These are phyloP conservation scores for Salminus brasiliensis DNA, from an alignment of 2,113 vertebrate genomes.

Conservation along the genomic window DNA sequence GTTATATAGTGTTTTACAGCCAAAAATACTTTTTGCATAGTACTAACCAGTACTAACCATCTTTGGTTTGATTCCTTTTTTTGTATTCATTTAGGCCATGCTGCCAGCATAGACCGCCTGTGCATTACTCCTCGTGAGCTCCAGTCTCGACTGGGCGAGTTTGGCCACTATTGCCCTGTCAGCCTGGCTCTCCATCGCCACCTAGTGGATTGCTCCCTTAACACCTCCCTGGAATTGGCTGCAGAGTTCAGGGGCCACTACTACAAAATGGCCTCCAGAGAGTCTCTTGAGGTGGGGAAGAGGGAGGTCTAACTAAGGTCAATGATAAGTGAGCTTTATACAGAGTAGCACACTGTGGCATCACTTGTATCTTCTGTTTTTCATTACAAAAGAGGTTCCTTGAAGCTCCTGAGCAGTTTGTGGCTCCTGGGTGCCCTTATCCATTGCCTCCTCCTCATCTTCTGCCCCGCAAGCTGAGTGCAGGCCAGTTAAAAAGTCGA, in stretches of 20 bases:
- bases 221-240: slow-evolving; percentile 75
- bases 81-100: too few relatives aligned
- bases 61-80: slow-evolving; percentile 33
- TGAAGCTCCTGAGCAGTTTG: slow-evolving; percentile 81
- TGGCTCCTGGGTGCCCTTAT: slow-evolving; percentile 80
- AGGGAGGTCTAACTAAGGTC: background rate
- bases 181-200: slow-evolving; percentile 85
- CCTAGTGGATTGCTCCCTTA: slow-evolving; percentile 81
- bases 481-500: slow-evolving; percentile 77
- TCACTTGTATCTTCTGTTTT: slow-evolving; percentile 12
- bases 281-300: slow-evolving; percentile 80
- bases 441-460: slow-evolving; percentile 77
- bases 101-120: slow-evolving; percentile 84
- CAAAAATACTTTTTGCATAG: too few relatives aligned
- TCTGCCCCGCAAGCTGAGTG: slow-evolving; percentile 82
- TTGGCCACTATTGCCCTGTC: slow-evolving; percentile 88
- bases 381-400: slow-evolving; percentile 83
- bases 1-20: too few relatives aligned
- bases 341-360: background rate
- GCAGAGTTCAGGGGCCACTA: slow-evolving; percentile 86
- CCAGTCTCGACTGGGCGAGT: slow-evolving; percentile 81
- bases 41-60: too few relatives aligned
- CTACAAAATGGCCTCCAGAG: slow-evolving; percentile 86
- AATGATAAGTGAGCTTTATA: background rate
- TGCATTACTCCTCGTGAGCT: slow-evolving; percentile 87